phyloP scores from a whole-genome alignment of 2,888 invertebrate species.

The Ormyrus thymus region DNA sequence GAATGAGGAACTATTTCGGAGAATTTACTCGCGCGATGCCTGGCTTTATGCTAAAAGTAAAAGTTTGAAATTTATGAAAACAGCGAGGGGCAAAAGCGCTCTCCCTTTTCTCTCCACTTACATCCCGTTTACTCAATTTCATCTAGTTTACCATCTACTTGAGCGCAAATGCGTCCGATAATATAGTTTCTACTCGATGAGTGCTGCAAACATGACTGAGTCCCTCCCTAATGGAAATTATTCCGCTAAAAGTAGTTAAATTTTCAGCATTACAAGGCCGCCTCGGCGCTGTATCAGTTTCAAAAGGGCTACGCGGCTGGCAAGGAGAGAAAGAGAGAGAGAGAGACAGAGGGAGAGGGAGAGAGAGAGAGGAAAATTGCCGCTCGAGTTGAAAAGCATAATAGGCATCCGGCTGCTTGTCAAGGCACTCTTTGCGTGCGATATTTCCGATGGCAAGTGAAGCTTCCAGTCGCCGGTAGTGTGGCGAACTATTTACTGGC shows the following conservation, averaged over 20 bases:
- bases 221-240: constrained; percentile 17
- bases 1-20: not conserved
- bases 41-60: not conserved
- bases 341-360: no score
- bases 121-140: constrained; percentile 32
- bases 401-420: not conserved
- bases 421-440: constrained; percentile 4
- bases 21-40: no score
- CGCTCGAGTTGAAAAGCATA: not conserved
- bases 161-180: constrained; percentile 30
- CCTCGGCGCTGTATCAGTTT: no score
- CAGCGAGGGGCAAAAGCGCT: not conserved
- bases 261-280: no score
- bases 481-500: constrained; percentile 55
- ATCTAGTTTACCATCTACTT: constrained; percentile 38
- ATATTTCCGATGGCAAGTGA: constrained; percentile 48
- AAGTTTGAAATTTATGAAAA: constrained; percentile 29
- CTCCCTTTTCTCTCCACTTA: constrained; percentile 1
- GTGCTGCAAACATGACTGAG: constrained; percentile 12
- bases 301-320: not conserved
- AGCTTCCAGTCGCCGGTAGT: not conserved
- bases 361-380: no score
- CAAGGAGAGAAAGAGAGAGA: no score
- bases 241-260: not conserved
- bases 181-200: constrained; percentile 29